A percentile compares a stretch with the other conserved stretches of the same genome.
These are phyloP conservation scores for Seira sanloemensis DNA, from an alignment of 2,888 invertebrate genomes.

Conservation along the genomic window DNA sequence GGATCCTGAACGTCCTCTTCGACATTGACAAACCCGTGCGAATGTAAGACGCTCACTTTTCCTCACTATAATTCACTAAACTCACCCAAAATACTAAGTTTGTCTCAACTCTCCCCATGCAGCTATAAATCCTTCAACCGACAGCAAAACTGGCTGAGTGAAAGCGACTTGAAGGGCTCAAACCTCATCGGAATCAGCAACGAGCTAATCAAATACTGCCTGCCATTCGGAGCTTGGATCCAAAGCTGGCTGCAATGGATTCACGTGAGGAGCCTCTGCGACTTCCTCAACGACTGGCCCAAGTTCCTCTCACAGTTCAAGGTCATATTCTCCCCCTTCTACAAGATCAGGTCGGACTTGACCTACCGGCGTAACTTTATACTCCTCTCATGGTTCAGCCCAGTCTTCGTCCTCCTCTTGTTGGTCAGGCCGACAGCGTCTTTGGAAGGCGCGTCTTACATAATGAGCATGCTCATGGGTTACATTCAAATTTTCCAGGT, in stretches of 20 bases:
- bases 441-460: background rate
- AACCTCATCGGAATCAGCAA: background rate
- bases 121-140: too few species aligned
- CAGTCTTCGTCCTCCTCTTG: background rate
- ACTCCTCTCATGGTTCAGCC: background rate
- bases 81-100: background rate
- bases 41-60: background rate
- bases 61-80: background rate
- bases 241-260: background rate
- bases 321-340: background rate
- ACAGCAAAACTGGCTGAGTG: conserved; percentile 8
- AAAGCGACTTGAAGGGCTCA: background rate
- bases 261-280: background rate
- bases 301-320: conserved; percentile 16
- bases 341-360: background rate
- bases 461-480: background rate
- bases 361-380: background rate
- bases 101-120: background rate
- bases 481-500: background rate
- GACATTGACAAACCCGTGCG: background rate
- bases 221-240: conserved; percentile 10
- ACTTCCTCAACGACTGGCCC: conserved; percentile 25
- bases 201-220: background rate
- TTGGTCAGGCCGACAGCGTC: background rate
- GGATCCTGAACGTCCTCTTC: conserved; percentile 9